Percentiles rank a stretch among this genome's conserved stretches.
phyloP scores from a whole-genome alignment of 2,113 vertebrate species.

The Brachyistius frenatus region DNA sequence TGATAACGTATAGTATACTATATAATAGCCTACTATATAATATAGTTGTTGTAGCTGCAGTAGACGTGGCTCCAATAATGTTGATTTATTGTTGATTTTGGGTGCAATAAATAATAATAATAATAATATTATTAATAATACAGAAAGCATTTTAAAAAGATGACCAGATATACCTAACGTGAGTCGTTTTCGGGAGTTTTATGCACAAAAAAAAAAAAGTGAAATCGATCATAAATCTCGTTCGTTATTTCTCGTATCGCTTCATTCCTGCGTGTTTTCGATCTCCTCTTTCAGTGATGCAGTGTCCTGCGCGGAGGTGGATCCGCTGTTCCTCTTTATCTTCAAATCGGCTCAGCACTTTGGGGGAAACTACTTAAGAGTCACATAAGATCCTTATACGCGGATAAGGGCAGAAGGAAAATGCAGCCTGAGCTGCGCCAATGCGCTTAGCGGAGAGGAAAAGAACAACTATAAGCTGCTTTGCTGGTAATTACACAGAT shows the following conservation, averaged over 20 bases:
- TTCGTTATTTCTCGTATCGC: conserved; percentile 29
- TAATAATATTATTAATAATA: conserved; percentile 11
- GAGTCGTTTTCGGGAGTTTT: background rate
- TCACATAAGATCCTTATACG: conserved; percentile 75
- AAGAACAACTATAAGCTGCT: conserved; percentile 80
- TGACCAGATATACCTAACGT: background rate
- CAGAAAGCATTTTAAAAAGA: conserved; percentile 1
- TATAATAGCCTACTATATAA: too few species aligned
- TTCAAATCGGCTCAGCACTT: conserved; percentile 79
- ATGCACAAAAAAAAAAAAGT: background rate
- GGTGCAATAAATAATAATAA: background rate
- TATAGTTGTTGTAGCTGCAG: too few species aligned
- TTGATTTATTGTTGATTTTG: too few species aligned
- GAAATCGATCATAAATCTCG: conserved; percentile 11
- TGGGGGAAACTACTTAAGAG: conserved; percentile 81
- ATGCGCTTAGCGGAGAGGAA: conserved; percentile 83
- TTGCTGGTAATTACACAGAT: conserved; percentile 86
- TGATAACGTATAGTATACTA: too few species aligned
- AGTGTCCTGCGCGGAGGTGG: conserved; percentile 38
- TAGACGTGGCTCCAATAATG: too few species aligned
- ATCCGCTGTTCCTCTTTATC: conserved; percentile 62
- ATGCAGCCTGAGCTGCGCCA: conserved; percentile 72
- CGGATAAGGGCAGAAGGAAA: conserved; percentile 82
- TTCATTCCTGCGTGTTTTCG: background rate
- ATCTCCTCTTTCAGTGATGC: conserved; percentile 42